Base-by-base conservation (phyloP, 2,797 vertebrate genomes). In the Euphonia xanthogaster region DNA sequence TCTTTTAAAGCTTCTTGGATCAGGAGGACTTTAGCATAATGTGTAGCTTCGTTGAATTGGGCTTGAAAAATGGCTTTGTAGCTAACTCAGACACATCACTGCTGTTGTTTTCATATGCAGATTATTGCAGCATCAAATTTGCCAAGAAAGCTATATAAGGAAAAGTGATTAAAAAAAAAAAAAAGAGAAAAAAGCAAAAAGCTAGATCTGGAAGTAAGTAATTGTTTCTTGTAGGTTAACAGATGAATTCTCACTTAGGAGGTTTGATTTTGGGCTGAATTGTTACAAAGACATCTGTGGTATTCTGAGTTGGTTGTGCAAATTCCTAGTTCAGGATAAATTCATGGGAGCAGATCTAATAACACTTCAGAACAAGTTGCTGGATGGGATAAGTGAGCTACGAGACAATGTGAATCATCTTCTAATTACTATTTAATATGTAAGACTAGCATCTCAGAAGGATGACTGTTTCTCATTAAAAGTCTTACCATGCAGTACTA, bases 351-450 rank as follows among this genome's bases (percentile, higher is more conserved):
- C 9, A 62, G 51, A 58, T 68, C 27, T 86, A 92, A 58, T n/a
- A 79, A 75, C 8, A 25, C 40, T 72, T 83, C 22, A 74, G 71
- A 76, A 57, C 54, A 63, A 1, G 9, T 62, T 92, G 15, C 48
- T 58, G 47, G 35, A 31, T 94, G 45, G 72, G 44, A 65, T 80
- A 79, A 89, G 24, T 72, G 63, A 81, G 45, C 67, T 80, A 60
- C 23, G 3, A 91, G 65, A 85, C 79, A 76, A 44, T 22, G 35
- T 91, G 86, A 89, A 94, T 94, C 72, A 82, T 85, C 42, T 74
- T 80, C 37, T 91, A 85, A 91, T 82, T 95, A 54, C 71, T 90
- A 16, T 74, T 86, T 79, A 74, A 91, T 89, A 82, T 37, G 50
- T 80, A 61, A 61, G 65, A 35, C 61, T 86, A 51, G 18, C 39